Conservation (phyloP, 1,140 invertebrate genomes). For the Pseudomyrmex sp. region DNA sequence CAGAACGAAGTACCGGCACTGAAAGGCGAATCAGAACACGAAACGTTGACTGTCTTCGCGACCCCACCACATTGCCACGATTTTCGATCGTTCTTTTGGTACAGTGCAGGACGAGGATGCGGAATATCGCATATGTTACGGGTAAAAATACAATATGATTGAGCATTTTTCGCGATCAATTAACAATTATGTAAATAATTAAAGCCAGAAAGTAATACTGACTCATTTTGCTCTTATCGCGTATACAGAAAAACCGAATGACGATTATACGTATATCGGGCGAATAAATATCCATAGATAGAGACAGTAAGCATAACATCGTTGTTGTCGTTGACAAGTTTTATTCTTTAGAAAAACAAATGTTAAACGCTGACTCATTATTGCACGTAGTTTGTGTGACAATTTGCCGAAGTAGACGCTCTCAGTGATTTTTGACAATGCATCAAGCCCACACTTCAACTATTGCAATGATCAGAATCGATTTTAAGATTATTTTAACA, state of each 20-base stretch:
- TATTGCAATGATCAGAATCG: too few relatives aligned
- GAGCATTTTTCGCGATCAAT: background rate
- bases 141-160: background rate
- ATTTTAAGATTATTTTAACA: too few relatives aligned
- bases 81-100: conserved; percentile 40
- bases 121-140: conserved; percentile 23
- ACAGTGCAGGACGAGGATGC: background rate
- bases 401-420: too few relatives aligned
- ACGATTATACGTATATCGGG: background rate
- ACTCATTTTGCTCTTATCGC: background rate
- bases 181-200: background rate
- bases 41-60: conserved; percentile 67
- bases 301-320: too few relatives aligned
- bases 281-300: background rate
- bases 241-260: background rate
- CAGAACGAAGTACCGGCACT: conserved; percentile 66
- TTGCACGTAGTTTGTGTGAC: too few relatives aligned
- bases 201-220: background rate
- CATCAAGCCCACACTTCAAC: too few relatives aligned
- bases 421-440: too few relatives aligned
- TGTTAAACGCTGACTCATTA: too few relatives aligned
- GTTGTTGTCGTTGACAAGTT: too few relatives aligned
- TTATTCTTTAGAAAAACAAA: too few relatives aligned
- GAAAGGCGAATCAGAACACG: conserved; percentile 68
- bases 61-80: conserved; percentile 61